Evolutionary conservation across 2,113 vertebrate genomes (phyloP).

Genomic region (Laticauda laticaudata): DNA sequence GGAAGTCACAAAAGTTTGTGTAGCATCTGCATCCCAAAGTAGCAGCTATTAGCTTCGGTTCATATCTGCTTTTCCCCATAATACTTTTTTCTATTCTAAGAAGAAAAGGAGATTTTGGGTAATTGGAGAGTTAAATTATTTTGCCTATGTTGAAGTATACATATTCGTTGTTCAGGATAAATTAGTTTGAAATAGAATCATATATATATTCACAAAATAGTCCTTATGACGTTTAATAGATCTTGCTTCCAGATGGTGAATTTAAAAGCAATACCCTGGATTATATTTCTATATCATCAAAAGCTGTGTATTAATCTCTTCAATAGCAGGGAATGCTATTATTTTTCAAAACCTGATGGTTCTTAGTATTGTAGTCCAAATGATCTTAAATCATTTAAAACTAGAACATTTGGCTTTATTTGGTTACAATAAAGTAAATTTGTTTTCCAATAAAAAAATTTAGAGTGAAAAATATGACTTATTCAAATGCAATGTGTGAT

Average conservation of each 20-base stretch:
- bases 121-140: neutral
- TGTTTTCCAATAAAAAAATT: neutral
- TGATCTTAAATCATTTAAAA: neutral
- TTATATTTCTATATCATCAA: neutral
- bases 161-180: neutral
- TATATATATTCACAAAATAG: neutral
- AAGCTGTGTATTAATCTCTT: neutral
- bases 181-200: neutral
- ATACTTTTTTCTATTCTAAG: neutral
- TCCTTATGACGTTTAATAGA: neutral
- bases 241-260: neutral
- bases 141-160: neutral
- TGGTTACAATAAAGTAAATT: neutral
- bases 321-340: neutral
- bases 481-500: neutral
- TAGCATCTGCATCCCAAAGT: slow-evolving; percentile 3
- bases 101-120: neutral
- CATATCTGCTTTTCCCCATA: neutral
- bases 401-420: neutral
- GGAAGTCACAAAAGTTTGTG: slow-evolving; percentile 14
- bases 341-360: neutral
- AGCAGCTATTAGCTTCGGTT: neutral
- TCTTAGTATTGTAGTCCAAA: neutral
- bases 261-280: neutral
- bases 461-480: neutral